Evolutionary conservation across 2,797 vertebrate species (phyloP), one percentile per base, ranked within the genome.

Genomic region (Notolepis coatsorum): DNA sequence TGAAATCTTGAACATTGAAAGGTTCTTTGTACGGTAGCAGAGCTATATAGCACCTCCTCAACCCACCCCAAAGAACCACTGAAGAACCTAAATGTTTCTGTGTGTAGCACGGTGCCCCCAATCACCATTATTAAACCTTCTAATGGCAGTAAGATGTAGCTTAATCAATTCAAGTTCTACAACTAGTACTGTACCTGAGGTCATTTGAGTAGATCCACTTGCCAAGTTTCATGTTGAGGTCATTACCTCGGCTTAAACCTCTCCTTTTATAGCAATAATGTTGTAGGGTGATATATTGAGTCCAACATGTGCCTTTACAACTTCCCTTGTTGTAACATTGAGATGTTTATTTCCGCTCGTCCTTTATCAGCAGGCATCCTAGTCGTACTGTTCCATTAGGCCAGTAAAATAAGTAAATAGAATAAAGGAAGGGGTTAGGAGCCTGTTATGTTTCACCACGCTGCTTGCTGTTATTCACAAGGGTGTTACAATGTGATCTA

Each of bases 401-500:
- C 31, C 60, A 50, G 48, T 50, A 59, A 63, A 47, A 71, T 51
- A 73, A 37, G 54, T 57, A 68, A 41, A 82, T 81, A 60, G 56
- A 46, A 72, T 73, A 64, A 74, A 64, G 39, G 66, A 60, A 31
- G 39, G 47, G 56, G 63, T 63, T 67, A 25, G 37, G 49, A 52
- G 38, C 56, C 59, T 62, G 64, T 73, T 65, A 65, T 33, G 33
- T 25, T 45, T 65, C 23, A 33, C 49, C 58, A 55, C 53, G 42
- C 62, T 61, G 65, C 59, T 65, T 47, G 43, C 49, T 8, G 51
- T 63, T 56, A 33, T 73, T 68, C 65, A 60, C 64, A 51, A 66
- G 23, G 61, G 24, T 61, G 62, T 67, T 71, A 63, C 47, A 45
- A 69, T 69, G 65, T 23, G 41, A 20, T 43, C 1, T 9, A 7